phyloP scores from a whole-genome alignment of 2,888 invertebrate genomes.

The Drosophila borborema region DNA sequence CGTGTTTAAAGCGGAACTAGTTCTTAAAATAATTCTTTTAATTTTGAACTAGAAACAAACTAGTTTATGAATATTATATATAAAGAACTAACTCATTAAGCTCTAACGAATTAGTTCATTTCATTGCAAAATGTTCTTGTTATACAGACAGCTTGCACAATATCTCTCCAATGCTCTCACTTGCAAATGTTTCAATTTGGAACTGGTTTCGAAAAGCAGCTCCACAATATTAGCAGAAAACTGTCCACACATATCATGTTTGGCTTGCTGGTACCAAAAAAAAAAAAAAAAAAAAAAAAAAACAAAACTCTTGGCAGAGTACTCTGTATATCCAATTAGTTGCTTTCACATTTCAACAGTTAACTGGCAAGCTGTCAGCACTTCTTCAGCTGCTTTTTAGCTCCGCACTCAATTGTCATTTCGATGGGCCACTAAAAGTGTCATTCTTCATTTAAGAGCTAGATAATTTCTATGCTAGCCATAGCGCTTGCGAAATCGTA shows the following conservation, averaged over 20 bases:
- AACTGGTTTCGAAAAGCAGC: constrained; percentile 27
- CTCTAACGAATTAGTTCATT: not conserved
- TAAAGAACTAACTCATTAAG: not conserved
- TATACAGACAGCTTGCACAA: not conserved
- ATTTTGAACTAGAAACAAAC: not conserved
- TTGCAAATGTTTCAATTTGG: constrained; percentile 10
- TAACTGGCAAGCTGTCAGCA: constrained; percentile 64
- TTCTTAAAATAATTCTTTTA: not conserved
- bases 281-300: too few species aligned
- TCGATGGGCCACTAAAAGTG: constrained; percentile 64
- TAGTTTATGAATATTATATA: not conserved
- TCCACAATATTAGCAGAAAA: constrained; percentile 22
- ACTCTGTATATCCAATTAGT: constrained; percentile 50
- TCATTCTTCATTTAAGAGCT: constrained; percentile 68
- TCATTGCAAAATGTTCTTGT: not conserved
- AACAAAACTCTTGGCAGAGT: constrained; percentile 19
- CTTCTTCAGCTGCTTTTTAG: constrained; percentile 19
- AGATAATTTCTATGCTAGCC: constrained; percentile 60
- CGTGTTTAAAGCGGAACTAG: not conserved
- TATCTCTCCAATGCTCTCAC: not conserved
- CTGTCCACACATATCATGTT: constrained; percentile 21
- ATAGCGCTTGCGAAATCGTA: constrained; percentile 48
- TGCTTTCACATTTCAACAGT: constrained; percentile 70
- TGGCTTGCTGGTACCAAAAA: constrained; percentile 19
- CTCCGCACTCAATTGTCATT: constrained; percentile 49